Percentiles rank a stretch among this genome's conserved stretches.
Conservation (phyloP, 64 coral and sea anemone species). For the Montipora efflorescens region DNA sequence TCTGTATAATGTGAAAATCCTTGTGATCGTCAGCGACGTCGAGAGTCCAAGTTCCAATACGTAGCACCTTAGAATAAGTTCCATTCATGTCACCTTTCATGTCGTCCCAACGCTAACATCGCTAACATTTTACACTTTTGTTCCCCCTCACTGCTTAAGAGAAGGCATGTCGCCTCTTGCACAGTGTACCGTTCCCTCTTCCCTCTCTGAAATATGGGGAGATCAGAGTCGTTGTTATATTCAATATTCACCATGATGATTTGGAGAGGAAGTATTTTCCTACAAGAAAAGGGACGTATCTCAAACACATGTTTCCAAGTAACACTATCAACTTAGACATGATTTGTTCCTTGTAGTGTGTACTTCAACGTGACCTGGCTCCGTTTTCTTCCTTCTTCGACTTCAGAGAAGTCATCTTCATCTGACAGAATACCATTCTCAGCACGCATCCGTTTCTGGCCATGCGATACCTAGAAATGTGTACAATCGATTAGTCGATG, state of each 20-base stretch:
- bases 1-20: constrained; percentile 23
- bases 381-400: too few species aligned
- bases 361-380: too few species aligned
- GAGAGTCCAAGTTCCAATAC: constrained; percentile 13
- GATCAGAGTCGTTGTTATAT: constrained; percentile 34
- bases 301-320: too few species aligned
- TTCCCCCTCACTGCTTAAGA: not conserved
- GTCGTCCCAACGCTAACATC: constrained; percentile 52
- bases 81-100: constrained; percentile 74
- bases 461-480: too few species aligned
- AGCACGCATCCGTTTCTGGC: too few species aligned
- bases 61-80: not conserved
- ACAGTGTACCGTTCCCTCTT: constrained; percentile 38
- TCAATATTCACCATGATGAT: not conserved
- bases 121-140: constrained; percentile 45
- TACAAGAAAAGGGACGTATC: too few species aligned
- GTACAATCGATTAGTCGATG: too few species aligned
- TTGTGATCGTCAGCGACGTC: not conserved
- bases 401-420: too few species aligned
- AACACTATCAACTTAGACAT: too few species aligned
- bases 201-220: constrained; percentile 29
- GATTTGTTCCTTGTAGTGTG: too few species aligned
- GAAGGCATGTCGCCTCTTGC: not conserved
- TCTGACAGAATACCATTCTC: too few species aligned
- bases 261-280: too few species aligned